Conservation (phyloP, 1,140 invertebrate species). For the Branchinecta lynchi region DNA sequence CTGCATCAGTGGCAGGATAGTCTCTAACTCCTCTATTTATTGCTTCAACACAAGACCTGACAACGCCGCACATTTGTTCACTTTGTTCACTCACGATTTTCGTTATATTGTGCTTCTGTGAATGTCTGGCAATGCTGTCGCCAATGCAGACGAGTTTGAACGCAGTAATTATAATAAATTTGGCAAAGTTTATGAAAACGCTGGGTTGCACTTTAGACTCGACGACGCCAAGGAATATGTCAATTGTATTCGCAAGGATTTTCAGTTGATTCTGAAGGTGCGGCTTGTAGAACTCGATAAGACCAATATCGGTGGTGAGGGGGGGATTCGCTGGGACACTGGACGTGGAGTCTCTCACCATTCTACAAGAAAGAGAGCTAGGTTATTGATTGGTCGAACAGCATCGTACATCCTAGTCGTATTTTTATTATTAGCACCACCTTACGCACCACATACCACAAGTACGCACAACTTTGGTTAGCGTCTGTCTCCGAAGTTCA, state of each 20-base stretch:
- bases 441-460: too few relatives aligned
- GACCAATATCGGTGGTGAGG: not conserved
- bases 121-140: constrained; percentile 70
- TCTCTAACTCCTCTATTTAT: constrained; percentile 77
- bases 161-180: constrained; percentile 80
- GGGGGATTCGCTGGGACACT: not conserved
- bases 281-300: constrained; percentile 66
- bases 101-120: constrained; percentile 43
- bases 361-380: not conserved
- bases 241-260: constrained; percentile 70
- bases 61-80: constrained; percentile 62
- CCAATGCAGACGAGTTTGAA: constrained; percentile 85
- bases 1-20: constrained; percentile 72
- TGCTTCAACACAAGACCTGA: constrained; percentile 65
- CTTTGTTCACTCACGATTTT: constrained; percentile 56
- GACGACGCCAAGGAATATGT: constrained; percentile 75
- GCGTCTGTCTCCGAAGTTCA: too few relatives aligned
- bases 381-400: not conserved
- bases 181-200: constrained; percentile 78
- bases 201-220: constrained; percentile 84
- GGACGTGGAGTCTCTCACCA: not conserved
- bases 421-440: too few relatives aligned
- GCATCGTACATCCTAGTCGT: too few relatives aligned
- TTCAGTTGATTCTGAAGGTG: constrained; percentile 67
- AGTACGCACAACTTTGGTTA: too few relatives aligned